Evolutionary conservation across 2,113 vertebrate species (phyloP).

Genomic region (Chaetodon trifascialis): DNA sequence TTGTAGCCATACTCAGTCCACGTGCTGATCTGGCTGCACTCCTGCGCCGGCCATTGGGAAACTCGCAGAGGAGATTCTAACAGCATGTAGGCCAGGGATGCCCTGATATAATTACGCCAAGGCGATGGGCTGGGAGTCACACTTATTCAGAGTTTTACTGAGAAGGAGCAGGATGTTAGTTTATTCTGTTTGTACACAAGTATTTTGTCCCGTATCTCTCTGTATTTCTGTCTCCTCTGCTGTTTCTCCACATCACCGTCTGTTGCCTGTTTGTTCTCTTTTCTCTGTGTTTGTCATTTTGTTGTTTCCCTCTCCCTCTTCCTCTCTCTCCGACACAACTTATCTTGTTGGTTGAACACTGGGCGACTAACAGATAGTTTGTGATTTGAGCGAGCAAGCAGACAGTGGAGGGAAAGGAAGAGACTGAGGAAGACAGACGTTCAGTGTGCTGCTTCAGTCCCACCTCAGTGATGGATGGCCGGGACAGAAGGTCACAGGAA

Average conservation of each 20-base stretch:
- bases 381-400: constrained; percentile 19
- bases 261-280: constrained; percentile 33
- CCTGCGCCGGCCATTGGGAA: constrained; percentile 27
- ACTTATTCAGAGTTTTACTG: not conserved
- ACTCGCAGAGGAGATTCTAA: constrained; percentile 15
- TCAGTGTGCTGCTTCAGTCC: constrained; percentile 35
- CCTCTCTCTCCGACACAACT: constrained; percentile 7
- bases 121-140: not conserved
- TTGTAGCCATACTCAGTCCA: constrained; percentile 57
- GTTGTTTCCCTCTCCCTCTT: constrained; percentile 25
- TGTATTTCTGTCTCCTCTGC: not conserved
- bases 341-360: constrained; percentile 4
- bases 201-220: not conserved
- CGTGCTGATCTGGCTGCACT: constrained; percentile 62
- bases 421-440: not conserved
- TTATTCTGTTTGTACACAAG: constrained; percentile 1
- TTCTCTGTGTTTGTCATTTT: constrained; percentile 12
- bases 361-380: constrained; percentile 8
- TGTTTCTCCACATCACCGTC: constrained; percentile 25
- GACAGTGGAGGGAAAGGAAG: constrained; percentile 3
- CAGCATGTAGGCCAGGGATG: constrained; percentile 52
- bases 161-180: not conserved
- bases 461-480: constrained; percentile 33
- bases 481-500: constrained; percentile 59
- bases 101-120: constrained; percentile 24